Conservation (phyloP, 2,113 vertebrate genomes). For the Acrocephalus arundinaceus region DNA sequence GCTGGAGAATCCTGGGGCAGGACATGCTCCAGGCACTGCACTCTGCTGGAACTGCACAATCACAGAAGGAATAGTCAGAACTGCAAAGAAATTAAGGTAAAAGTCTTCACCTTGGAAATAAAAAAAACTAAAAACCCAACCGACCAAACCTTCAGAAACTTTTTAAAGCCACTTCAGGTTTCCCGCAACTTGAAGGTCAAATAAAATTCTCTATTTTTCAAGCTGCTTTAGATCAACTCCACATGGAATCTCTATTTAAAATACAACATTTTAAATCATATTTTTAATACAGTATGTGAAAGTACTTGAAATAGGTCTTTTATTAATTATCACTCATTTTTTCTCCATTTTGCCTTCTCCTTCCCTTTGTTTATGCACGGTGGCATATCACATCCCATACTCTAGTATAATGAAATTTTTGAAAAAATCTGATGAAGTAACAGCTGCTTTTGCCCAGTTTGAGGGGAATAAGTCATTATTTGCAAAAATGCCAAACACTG, state of each 20-base stretch:
- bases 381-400: background rate
- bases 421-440: background rate
- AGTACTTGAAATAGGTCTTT: background rate
- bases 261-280: background rate
- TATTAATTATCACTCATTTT: background rate
- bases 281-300: background rate
- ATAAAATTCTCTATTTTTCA: background rate
- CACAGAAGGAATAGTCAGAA: background rate
- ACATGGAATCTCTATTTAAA: background rate
- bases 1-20: background rate
- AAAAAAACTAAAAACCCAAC: background rate
- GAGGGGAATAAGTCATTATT: background rate
- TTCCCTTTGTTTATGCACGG: background rate
- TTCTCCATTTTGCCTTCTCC: background rate
- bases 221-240: background rate
- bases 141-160: background rate
- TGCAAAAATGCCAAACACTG: background rate
- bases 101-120: background rate
- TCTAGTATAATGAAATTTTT: background rate
- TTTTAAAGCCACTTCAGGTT: background rate
- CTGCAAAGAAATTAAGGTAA: background rate
- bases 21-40: background rate
- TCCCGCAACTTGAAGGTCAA: background rate
- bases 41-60: background rate
- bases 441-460: background rate